These are phyloP conservation scores for Selene dorsalis DNA, from an alignment of 2,797 vertebrate genomes.

Conservation along the genomic window DNA sequence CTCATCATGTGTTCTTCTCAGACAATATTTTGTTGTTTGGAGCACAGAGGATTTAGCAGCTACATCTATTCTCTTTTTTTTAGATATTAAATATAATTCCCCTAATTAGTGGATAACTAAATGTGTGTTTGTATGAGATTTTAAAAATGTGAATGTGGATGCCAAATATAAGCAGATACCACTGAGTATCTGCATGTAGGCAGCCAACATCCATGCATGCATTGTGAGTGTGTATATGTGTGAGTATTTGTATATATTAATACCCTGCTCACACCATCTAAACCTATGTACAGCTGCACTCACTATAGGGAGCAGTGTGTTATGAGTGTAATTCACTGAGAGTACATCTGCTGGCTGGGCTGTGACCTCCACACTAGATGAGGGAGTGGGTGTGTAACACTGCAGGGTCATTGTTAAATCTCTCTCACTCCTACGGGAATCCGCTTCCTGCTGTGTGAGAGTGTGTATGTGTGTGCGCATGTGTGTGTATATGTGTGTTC, in stretches of 20 bases:
- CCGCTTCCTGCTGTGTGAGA: constrained; percentile 80
- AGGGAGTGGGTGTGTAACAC: constrained; percentile 82
- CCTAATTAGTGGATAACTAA: constrained; percentile 48
- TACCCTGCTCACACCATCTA: constrained; percentile 45
- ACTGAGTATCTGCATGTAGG: background rate
- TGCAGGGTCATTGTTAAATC: constrained; percentile 86
- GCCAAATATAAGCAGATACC: background rate
- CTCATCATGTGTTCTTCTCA: constrained; percentile 60
- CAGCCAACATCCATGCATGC: background rate
- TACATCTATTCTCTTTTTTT: constrained; percentile 13
- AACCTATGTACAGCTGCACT: constrained; percentile 72
- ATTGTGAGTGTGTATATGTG: constrained; percentile 11
- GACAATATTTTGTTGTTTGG: constrained; percentile 48
- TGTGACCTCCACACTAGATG: constrained; percentile 82
- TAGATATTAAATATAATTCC: constrained; percentile 34
- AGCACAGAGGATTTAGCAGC: constrained; percentile 55
- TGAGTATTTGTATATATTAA: constrained; percentile 49
- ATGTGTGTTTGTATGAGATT: constrained; percentile 21
- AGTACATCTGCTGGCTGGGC: constrained; percentile 83
- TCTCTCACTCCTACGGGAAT: constrained; percentile 82
- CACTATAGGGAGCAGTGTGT: constrained; percentile 78
- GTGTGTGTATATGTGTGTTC: constrained; percentile 45
- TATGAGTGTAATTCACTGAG: constrained; percentile 81
- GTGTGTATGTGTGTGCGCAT: constrained; percentile 53
- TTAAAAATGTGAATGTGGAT: background rate